These are phyloP conservation scores for Sorex maritimensis DNA, from an alignment of 2,797 vertebrate species.

Conservation along the genomic window DNA sequence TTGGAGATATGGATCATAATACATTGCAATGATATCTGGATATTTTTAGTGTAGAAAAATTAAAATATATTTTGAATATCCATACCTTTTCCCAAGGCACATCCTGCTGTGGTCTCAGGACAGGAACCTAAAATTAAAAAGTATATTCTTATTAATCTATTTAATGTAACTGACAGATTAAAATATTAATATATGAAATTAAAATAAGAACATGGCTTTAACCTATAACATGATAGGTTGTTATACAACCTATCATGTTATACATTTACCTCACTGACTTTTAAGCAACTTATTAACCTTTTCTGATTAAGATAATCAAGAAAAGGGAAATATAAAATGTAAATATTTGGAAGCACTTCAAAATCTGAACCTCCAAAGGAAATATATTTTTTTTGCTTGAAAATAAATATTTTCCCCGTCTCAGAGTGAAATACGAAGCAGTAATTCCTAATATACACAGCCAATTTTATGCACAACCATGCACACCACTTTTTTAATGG, in stretches of 20 bases:
- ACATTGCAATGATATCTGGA: neutral
- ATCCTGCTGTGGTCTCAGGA: slow-evolving; percentile 96
- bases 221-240: neutral
- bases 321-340: neutral
- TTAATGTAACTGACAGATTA: neutral
- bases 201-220: slow-evolving; percentile 36
- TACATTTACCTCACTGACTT: neutral
- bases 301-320: slow-evolving; percentile 2
- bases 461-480: slow-evolving; percentile 37
- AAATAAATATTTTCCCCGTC: no score
- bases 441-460: neutral
- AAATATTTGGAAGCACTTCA: neutral
- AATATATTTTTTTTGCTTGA: neutral
- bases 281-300: neutral
- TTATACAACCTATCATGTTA: neutral
- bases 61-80: slow-evolving; percentile 59
- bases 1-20: neutral
- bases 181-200: neutral
- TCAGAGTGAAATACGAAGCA: no score
- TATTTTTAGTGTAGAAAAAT: neutral
- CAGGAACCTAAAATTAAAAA: slow-evolving; percentile 92
- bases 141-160: slow-evolving; percentile 44
- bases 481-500: slow-evolving; percentile 4
- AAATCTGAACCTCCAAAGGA: neutral
- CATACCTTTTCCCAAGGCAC: slow-evolving; percentile 93